A percentile compares a stretch with the other conserved stretches of the same genome.
Evolutionary conservation across 1,140 invertebrate genomes (phyloP).

Genomic region (Sycophaga agraensis): DNA sequence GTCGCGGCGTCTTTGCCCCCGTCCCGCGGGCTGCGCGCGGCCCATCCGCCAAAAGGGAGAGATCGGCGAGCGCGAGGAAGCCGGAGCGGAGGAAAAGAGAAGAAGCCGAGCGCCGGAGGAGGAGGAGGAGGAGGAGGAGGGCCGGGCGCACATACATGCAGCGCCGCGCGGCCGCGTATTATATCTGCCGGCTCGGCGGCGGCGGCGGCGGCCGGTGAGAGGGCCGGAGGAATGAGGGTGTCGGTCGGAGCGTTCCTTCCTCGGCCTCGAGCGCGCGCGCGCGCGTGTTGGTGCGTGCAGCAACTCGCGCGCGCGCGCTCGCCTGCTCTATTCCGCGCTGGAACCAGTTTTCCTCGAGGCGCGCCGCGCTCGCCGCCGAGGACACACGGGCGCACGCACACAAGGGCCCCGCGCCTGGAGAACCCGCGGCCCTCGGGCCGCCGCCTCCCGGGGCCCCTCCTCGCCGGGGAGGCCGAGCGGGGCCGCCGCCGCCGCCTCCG

Average conservation of each 20-base stretch:
- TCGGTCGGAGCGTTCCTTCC: slow-evolving; percentile 29
- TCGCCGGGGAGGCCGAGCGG: no score
- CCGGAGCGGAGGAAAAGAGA: not conserved
- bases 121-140: slow-evolving; percentile 24
- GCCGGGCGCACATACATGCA: not conserved
- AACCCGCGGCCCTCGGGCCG: no score
- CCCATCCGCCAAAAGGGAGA: no score
- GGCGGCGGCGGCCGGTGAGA: not conserved
- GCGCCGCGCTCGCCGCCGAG: slow-evolving; percentile 19
- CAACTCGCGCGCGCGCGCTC: slow-evolving; percentile 31
- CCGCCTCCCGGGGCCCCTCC: no score
- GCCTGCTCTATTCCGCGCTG: slow-evolving; percentile 56
- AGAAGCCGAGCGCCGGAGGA: not conserved
- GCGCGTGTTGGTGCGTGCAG: not conserved
- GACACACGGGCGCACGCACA: slow-evolving; percentile 15
- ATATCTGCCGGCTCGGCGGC: not conserved
- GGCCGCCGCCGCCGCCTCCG: no score
- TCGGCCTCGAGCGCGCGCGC: not conserved
- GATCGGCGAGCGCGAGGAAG: no score
- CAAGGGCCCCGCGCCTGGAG: no score
- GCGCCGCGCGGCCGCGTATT: not conserved
- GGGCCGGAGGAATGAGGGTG: slow-evolving; percentile 39
- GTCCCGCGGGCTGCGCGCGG: no score
- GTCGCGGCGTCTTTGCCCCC: no score
- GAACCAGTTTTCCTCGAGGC: slow-evolving; percentile 56